Base-by-base conservation (phyloP, 2,113 vertebrate genomes). In the Petrocephalus microphthalmus region DNA sequence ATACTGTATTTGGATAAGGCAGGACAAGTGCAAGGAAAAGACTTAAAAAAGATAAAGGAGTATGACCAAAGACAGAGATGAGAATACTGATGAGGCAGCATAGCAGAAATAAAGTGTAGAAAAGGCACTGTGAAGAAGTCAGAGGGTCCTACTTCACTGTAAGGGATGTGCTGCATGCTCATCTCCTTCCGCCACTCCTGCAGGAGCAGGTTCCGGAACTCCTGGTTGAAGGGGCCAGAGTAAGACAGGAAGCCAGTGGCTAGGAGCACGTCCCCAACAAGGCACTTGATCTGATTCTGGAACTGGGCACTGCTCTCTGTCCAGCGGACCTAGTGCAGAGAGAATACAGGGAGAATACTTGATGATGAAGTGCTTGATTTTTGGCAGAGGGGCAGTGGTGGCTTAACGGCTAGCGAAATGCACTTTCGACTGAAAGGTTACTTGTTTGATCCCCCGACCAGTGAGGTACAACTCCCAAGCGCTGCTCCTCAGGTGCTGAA, bases 201-300 rank as follows among this genome's bases (percentile, higher is more conserved):
- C 45, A 97, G 93, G 53, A 97, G 93, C 60, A 96, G 90, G 92
- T 93, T 94, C 53, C 97, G 95, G 89, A 95, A 97, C 88, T 97
- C 96, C 91, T 97, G 96, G 93, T 97, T 97, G 88, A 97, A 97
- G 83, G 96, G 96, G 1, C 96, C 96, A 67, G 95, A 93, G 0
- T 97, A 97, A 37, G 96, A 97, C 52, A 97, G 95, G 94, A 97
- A 97, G 90, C 96, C 96, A 0, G 96, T 95, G 29, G 95, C 94
- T 89, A 97, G 91, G 56, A 97, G 94, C 57, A 97, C 95, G 87
- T 97, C 96, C 1, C 96, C 96, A 0, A 97, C 96, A 90, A 97
- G 91, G 88, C 94, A 88, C 37, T 60, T 87, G 88, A 96, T 86
- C 92, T 97, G 95, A 88, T 93, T 95, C 93, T 96, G 95, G 89